phyloP scores from a whole-genome alignment of 1,140 invertebrate genomes.

The Mamestra configurata region DNA sequence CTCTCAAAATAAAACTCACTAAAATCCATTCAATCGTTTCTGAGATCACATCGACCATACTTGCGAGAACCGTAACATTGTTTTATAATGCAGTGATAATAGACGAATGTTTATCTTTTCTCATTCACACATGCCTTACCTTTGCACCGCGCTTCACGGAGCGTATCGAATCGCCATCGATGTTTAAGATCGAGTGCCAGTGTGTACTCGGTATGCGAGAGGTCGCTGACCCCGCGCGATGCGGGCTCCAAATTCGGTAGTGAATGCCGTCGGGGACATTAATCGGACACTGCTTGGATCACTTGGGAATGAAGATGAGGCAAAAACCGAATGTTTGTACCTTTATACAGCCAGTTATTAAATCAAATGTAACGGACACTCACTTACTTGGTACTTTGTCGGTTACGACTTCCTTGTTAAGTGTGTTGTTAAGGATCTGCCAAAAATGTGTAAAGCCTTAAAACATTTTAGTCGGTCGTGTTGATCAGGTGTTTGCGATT shows the following conservation, averaged over 20 bases:
- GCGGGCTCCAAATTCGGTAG: constrained; percentile 80
- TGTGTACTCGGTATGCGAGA: constrained; percentile 65
- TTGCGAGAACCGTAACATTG: background rate
- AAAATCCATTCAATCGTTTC: too few relatives aligned
- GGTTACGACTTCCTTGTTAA: background rate
- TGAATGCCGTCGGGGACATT: constrained; percentile 73
- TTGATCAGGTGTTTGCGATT: too few relatives aligned
- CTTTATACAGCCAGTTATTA: constrained; percentile 33
- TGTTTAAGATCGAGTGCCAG: constrained; percentile 61
- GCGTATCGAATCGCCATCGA: constrained; percentile 69
- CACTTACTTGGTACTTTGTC: background rate
- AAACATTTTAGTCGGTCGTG: background rate
- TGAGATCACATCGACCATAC: background rate
- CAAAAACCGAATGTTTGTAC: constrained; percentile 40
- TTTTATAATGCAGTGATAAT: background rate
- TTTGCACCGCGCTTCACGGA: constrained; percentile 44
- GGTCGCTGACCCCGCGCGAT: constrained; percentile 74
- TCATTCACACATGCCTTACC: constrained; percentile 25
- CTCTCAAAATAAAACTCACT: too few relatives aligned
- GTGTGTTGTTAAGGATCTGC: background rate
- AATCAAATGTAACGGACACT: constrained; percentile 12
- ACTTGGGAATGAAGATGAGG: constrained; percentile 30
- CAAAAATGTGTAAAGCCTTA: background rate
- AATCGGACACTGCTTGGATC: constrained; percentile 75
- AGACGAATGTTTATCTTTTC: background rate